Evolutionary conservation across 2,888 invertebrate genomes (phyloP).

Genomic region (Mythimna ferrago): DNA sequence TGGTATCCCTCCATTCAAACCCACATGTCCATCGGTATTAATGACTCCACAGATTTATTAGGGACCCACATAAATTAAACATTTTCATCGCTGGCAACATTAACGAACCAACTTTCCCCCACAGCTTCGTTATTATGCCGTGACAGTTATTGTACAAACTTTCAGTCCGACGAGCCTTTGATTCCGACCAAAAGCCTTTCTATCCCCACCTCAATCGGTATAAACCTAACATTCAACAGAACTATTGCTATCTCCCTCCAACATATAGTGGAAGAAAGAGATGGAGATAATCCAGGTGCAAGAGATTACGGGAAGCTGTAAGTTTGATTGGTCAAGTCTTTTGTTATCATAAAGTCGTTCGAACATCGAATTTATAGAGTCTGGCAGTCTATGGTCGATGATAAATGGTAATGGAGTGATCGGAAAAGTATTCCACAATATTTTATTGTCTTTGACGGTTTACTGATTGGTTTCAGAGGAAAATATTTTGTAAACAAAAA

Average conservation of each 20-base stretch:
- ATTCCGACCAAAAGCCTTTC: conserved; percentile 60
- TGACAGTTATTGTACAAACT: conserved; percentile 76
- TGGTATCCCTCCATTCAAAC: conserved; percentile 32
- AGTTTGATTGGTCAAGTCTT: conserved; percentile 59
- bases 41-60: conserved; percentile 53
- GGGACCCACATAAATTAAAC: conserved; percentile 61
- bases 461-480: conserved; percentile 37
- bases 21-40: conserved; percentile 45
- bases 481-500: conserved; percentile 33
- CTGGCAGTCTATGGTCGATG: conserved; percentile 42
- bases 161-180: conserved; percentile 63
- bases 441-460: conserved; percentile 48
- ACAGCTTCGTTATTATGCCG: conserved; percentile 66
- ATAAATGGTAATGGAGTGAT: conserved; percentile 51
- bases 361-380: conserved; percentile 47
- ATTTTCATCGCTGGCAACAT: conserved; percentile 60
- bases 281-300: conserved; percentile 41
- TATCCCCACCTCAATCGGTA: conserved; percentile 42
- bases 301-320: conserved; percentile 49
- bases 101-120: conserved; percentile 63
- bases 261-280: conserved; percentile 10
- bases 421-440: conserved; percentile 38
- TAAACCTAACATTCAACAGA: conserved; percentile 49
- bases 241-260: conserved; percentile 29
- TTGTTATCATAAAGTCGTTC: conserved; percentile 48